phyloP scores from a whole-genome alignment of 1,140 invertebrate species.

The Drosophila albomicans region DNA sequence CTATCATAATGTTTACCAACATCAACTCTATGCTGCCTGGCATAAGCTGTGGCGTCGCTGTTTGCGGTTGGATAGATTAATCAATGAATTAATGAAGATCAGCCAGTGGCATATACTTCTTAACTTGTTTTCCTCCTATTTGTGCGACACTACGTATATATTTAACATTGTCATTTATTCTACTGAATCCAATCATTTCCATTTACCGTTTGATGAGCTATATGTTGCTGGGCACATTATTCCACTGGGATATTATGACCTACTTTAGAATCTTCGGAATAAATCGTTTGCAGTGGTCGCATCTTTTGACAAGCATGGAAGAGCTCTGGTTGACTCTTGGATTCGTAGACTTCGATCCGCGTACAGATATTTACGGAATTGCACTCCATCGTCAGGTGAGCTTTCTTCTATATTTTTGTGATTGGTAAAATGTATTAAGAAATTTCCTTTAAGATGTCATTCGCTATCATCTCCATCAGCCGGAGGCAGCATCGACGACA shows the following conservation, averaged over 20 bases:
- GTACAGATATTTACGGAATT: neutral
- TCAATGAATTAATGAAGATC: no score
- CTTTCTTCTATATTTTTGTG: no score
- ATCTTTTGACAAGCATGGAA: neutral
- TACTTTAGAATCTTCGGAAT: conserved; percentile 19
- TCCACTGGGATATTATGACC: neutral
- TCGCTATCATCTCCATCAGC: conserved; percentile 30
- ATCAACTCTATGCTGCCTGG: no score
- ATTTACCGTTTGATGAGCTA: neutral
- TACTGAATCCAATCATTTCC: conserved; percentile 9
- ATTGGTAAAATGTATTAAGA: no score
- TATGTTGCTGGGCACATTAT: no score
- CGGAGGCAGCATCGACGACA: conserved; percentile 46
- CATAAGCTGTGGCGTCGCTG: no score
- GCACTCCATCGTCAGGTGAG: conserved; percentile 7
- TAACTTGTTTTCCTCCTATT: no score
- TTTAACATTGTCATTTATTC: conserved; percentile 54
- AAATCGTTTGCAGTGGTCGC: conserved; percentile 3
- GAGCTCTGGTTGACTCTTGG: conserved; percentile 14
- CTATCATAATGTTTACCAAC: no score
- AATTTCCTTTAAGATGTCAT: no score
- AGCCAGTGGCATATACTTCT: no score
- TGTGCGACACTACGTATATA: no score
- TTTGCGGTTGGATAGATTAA: no score
- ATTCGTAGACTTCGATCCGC: neutral